phyloP scores from a whole-genome alignment of 2,797 vertebrate genomes.

The Sebastes trivittatus region DNA sequence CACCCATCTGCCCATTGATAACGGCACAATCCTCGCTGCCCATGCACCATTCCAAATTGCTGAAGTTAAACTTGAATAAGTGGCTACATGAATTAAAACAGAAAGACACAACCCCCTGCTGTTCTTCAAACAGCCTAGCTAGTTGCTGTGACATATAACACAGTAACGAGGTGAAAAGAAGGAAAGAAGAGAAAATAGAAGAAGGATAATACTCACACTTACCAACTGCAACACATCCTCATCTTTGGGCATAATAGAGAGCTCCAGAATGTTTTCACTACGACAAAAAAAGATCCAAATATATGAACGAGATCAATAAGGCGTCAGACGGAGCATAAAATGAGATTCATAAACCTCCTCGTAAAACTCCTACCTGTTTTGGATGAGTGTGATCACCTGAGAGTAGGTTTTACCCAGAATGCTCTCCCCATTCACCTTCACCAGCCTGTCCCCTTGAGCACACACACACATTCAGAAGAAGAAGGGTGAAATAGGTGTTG shows the following conservation, averaged over 20 bases:
- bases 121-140: not conserved
- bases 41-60: not conserved
- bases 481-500: no score
- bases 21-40: not conserved
- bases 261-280: slow-evolving; percentile 90
- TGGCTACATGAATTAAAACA: not conserved
- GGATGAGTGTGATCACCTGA: slow-evolving; percentile 95
- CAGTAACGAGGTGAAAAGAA: not conserved
- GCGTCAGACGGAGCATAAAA: not conserved
- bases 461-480: slow-evolving; percentile 2
- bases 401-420: slow-evolving; percentile 96
- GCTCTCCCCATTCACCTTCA: slow-evolving; percentile 94
- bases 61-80: not conserved
- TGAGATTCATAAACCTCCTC: not conserved
- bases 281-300: not conserved
- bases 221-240: slow-evolving; percentile 98
- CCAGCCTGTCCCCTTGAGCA: slow-evolving; percentile 90
- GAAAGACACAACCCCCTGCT: not conserved
- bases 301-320: not conserved
- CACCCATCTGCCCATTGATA: not conserved
- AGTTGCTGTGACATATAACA: not conserved
- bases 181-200: slow-evolving; percentile 60
- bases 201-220: slow-evolving; percentile 85
- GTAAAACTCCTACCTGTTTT: slow-evolving; percentile 89
- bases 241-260: slow-evolving; percentile 96